Percentiles rank a stretch among this genome's conserved stretches.
Conservation (phyloP, 2,797 vertebrate genomes). For the Sebastes elongatus region DNA sequence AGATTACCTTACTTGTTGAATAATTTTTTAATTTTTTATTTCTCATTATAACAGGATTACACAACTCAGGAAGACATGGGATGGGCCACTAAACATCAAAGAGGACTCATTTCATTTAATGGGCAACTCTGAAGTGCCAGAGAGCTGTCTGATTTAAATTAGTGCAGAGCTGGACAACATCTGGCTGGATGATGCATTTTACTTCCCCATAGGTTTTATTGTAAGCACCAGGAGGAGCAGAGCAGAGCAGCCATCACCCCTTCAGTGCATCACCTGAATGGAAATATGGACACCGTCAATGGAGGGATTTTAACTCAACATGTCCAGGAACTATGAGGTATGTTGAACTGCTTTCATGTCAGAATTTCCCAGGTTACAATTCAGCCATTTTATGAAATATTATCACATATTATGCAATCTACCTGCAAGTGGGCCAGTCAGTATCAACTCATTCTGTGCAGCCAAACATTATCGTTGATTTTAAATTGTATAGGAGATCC, state of each 20-base stretch:
- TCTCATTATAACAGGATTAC: slow-evolving; percentile 50
- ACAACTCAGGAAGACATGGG: slow-evolving; percentile 59
- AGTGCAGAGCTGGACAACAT: slow-evolving; percentile 42
- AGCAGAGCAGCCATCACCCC: slow-evolving; percentile 60
- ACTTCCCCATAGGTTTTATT: slow-evolving; percentile 48
- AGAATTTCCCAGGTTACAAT: neutral
- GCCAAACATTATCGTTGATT: neutral
- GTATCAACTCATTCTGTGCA: neutral
- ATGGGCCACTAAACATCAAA: slow-evolving; percentile 43
- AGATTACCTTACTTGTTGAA: slow-evolving; percentile 55
- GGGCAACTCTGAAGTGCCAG: slow-evolving; percentile 29
- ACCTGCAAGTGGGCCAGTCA: neutral
- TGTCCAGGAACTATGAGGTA: slow-evolving; percentile 88
- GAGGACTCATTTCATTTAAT: slow-evolving; percentile 30
- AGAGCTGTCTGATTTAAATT: slow-evolving; percentile 29
- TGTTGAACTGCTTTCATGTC: neutral
- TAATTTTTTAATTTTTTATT: neutral
- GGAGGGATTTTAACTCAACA: slow-evolving; percentile 80
- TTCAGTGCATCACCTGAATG: slow-evolving; percentile 72
- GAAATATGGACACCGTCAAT: slow-evolving; percentile 81
- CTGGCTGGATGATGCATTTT: slow-evolving; percentile 73
- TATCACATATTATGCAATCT: neutral
- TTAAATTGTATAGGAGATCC: neutral
- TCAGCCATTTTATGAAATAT: neutral
- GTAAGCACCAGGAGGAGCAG: slow-evolving; percentile 17